Evolutionary conservation across 2,888 invertebrate species (phyloP), one percentile per base, ranked within the genome.

Genomic region (Abrostola triplasia): DNA sequence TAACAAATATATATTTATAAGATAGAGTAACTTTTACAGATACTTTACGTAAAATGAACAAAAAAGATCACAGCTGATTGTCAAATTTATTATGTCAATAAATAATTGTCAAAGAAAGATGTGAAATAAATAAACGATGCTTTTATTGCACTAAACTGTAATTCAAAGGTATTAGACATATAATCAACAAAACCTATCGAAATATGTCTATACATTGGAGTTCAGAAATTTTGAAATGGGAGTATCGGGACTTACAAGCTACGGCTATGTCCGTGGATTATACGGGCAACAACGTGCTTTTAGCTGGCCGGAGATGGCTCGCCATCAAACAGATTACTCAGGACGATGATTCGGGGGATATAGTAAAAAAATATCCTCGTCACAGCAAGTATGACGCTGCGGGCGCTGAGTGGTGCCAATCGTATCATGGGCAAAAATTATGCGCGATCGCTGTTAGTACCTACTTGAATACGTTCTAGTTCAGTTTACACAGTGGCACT

Each of bases 371-470:
- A 82, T 97, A 98, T 84, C 96, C 97, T 37, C 95, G 98, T 24
- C 97, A 98, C 84, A 98, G 98, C 85, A 98, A 99, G 93, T 98
- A 98, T 91, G 98, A 99, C 88, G 98, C 98, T 0, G 97, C 97
- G 5, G 97, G 98, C 11, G 98, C 98, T 0, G 98, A 98, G 92
- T 99, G 98, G 97, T 98, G 98, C 87, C 98, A 98, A 56, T 97
- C 97, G 47, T 94, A 96, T 59, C 95, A 96, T 57, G 96, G 97
- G 62, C 96, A 96, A 85, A 97, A 97, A 83, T 95, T 97, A 38
- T 98, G 98, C 91, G 98, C 98, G 51, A 97, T 98, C 81, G 98
- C 98, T 68, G 98, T 98, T 92, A 81, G 84, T 85, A 72, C 64
- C 71, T 54, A 7, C 24, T 24, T 24, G 24, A 24, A 24, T 24